phyloP scores from a whole-genome alignment of 2,113 vertebrate species.

The Meriones unguiculatus region DNA sequence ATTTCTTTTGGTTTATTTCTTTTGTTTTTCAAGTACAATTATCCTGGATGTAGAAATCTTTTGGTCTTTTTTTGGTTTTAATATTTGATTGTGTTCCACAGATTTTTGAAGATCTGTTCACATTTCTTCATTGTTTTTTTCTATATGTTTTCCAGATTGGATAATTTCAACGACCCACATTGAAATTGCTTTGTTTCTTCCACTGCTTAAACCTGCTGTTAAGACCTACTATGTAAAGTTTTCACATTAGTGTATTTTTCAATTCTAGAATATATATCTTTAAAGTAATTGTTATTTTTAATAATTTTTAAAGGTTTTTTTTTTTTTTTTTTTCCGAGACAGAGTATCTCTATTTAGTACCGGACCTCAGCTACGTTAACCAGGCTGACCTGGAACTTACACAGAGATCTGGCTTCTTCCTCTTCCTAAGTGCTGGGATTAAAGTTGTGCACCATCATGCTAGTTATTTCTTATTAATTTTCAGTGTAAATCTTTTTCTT shows the following conservation, averaged over 20 bases:
- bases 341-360: background rate
- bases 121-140: conserved; percentile 4
- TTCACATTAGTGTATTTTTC: conserved; percentile 24
- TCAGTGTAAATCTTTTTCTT: background rate
- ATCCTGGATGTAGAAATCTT: background rate
- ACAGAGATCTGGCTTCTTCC: background rate
- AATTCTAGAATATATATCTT: background rate
- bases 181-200: conserved; percentile 8
- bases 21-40: conserved; percentile 36
- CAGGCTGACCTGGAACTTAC: background rate
- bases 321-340: background rate
- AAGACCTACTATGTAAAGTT: background rate
- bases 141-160: background rate
- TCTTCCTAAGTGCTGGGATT: background rate
- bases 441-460: background rate
- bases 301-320: background rate
- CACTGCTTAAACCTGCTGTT: background rate
- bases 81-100: background rate
- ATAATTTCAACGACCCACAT: background rate
- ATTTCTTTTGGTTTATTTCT: conserved; percentile 26
- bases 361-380: background rate
- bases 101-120: background rate
- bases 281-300: background rate
- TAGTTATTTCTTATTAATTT: conserved; percentile 2
- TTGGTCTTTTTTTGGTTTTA: background rate